phyloP scores from a whole-genome alignment of 2,888 invertebrate genomes.

The Bedellia somnulentella region DNA sequence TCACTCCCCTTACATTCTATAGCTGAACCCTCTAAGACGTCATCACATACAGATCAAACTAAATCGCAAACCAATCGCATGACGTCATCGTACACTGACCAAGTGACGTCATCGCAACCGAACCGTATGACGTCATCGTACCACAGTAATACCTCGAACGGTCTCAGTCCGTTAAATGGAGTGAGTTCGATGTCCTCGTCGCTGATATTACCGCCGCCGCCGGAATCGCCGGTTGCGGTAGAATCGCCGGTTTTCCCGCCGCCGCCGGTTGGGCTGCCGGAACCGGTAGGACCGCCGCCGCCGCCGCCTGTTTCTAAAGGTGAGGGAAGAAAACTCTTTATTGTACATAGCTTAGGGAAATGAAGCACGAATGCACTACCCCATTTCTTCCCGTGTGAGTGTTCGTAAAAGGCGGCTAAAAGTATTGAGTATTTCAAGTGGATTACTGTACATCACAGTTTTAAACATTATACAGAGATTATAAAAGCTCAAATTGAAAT shows the following conservation, averaged over 20 bases:
- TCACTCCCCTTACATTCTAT: constrained; percentile 30
- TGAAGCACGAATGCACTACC: not conserved
- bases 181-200: constrained; percentile 23
- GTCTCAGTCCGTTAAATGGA: constrained; percentile 16
- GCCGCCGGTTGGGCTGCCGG: constrained; percentile 67
- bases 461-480: no score
- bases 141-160: constrained; percentile 16
- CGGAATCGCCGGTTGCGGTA: constrained; percentile 18
- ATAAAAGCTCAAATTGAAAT: no score
- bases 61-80: constrained; percentile 17
- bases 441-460: no score
- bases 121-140: constrained; percentile 10
- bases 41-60: constrained; percentile 15
- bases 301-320: constrained; percentile 58
- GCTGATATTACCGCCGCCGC: constrained; percentile 29
- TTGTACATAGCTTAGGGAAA: no score
- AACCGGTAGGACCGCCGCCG: constrained; percentile 75
- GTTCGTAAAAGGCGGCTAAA: not conserved
- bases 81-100: constrained; percentile 6
- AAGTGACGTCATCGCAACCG: constrained; percentile 12
- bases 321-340: no score
- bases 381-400: not conserved
- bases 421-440: not conserved
- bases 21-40: constrained; percentile 20
- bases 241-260: constrained; percentile 33